These are phyloP conservation scores for Alviniconcha strummeri DNA, from an alignment of 2,888 invertebrate species.

Conservation along the genomic window DNA sequence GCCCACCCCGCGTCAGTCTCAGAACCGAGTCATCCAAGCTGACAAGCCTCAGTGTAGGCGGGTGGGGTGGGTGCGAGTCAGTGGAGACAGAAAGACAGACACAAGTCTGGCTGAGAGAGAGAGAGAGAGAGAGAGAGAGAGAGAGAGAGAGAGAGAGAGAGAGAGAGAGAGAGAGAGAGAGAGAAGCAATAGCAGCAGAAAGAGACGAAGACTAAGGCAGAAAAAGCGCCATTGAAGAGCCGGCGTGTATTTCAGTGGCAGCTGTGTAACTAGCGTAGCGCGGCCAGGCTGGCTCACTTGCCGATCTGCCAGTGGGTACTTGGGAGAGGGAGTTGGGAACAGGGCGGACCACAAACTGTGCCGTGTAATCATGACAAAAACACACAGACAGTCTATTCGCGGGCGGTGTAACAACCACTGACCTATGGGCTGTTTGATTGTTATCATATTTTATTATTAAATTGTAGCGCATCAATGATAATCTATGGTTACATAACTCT, in stretches of 20 bases:
- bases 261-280: background rate
- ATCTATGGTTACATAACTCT: background rate
- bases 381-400: no score
- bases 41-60: background rate
- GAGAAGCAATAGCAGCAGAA: background rate
- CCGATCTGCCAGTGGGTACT: background rate
- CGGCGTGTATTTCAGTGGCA: background rate
- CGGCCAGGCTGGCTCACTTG: background rate
- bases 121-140: conserved; percentile 27
- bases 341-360: no score
- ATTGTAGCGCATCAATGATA: background rate
- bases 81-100: background rate
- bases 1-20: background rate
- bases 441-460: background rate
- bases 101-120: conserved; percentile 3
- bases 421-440: background rate
- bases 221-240: background rate
- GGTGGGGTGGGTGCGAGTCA: conserved; percentile 12
- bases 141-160: conserved; percentile 15
- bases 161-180: conserved; percentile 14
- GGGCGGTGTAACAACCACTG: no score
- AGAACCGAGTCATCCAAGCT: no score
- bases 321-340: background rate
- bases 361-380: no score
- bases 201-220: background rate